phyloP scores from a whole-genome alignment of 2,797 vertebrate genomes.

The Macrochelys suwanniensis region DNA sequence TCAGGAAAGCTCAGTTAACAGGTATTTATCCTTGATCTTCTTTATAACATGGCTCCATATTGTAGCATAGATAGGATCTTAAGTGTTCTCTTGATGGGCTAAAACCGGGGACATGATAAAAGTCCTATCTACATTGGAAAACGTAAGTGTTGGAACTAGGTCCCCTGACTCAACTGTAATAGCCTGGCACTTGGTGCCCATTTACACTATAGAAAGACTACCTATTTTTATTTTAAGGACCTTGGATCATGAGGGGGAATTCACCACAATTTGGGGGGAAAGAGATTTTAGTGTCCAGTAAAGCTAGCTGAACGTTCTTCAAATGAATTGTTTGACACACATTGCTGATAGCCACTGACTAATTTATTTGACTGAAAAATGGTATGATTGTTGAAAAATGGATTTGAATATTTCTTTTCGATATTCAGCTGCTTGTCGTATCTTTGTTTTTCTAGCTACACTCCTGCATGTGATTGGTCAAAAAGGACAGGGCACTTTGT shows the following conservation, averaged over 20 bases:
- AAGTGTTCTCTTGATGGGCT: background rate
- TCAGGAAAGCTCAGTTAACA: rapidly evolving
- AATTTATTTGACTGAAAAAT: background rate
- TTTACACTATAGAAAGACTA: rapidly evolving
- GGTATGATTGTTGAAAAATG: background rate
- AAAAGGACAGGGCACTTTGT: background rate
- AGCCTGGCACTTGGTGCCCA: background rate
- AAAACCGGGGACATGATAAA: background rate
- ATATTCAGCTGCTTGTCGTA: background rate
- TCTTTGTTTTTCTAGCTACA: background rate
- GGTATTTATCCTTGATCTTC: background rate
- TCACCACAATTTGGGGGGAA: background rate
- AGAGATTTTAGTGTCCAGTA: background rate
- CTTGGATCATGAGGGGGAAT: background rate
- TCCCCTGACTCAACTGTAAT: background rate
- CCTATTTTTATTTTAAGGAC: rapidly evolving
- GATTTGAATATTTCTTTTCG: background rate
- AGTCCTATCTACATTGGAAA: background rate
- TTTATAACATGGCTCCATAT: background rate
- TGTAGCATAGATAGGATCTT: background rate
- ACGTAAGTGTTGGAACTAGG: background rate
- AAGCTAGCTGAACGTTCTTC: background rate
- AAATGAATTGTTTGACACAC: background rate
- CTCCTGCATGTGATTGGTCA: background rate
- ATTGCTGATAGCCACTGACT: background rate